Evolutionary conservation across 53 echinoderm and acorn worm genomes (phyloP).

Genomic region (Actinopyga echinites): DNA sequence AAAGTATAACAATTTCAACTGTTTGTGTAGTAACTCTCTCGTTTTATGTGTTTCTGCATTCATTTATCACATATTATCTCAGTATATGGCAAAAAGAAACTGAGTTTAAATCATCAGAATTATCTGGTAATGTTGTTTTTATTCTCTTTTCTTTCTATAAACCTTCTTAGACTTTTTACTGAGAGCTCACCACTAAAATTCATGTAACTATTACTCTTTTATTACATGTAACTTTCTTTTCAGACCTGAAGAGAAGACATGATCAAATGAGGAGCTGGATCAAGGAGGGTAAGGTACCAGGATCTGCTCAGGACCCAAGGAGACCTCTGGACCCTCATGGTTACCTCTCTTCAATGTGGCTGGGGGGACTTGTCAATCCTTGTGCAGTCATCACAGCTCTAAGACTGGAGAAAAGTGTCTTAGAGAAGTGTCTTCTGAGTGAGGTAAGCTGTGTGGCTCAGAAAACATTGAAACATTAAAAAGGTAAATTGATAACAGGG

Average conservation of each 20-base stretch:
- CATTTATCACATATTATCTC: too few relatives aligned
- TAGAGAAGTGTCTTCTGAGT: conserved; percentile 68
- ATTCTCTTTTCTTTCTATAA: too few relatives aligned
- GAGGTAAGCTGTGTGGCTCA: conserved; percentile 65
- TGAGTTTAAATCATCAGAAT: too few relatives aligned
- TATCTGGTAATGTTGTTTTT: too few relatives aligned
- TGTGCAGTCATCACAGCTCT: conserved; percentile 82
- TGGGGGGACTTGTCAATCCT: conserved; percentile 91
- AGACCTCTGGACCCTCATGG: conserved; percentile 62
- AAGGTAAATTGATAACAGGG: too few relatives aligned
- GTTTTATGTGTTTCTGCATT: too few relatives aligned
- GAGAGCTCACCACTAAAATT: too few relatives aligned
- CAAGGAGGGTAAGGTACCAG: conserved; percentile 94
- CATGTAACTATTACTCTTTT: not conserved
- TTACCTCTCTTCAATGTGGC: conserved; percentile 79
- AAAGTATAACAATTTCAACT: too few relatives aligned
- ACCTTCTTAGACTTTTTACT: too few relatives aligned
- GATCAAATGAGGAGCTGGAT: conserved; percentile 81
- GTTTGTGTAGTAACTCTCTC: too few relatives aligned
- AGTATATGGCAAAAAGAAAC: too few relatives aligned
- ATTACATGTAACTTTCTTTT: not conserved
- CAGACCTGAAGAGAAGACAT: conserved; percentile 78
- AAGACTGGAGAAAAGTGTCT: conserved; percentile 81
- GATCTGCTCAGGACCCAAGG: conserved; percentile 60
- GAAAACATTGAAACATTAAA: too few relatives aligned